Evolutionary conservation across 2,888 invertebrate species (phyloP).

Genomic region (Lypha dubia): DNA sequence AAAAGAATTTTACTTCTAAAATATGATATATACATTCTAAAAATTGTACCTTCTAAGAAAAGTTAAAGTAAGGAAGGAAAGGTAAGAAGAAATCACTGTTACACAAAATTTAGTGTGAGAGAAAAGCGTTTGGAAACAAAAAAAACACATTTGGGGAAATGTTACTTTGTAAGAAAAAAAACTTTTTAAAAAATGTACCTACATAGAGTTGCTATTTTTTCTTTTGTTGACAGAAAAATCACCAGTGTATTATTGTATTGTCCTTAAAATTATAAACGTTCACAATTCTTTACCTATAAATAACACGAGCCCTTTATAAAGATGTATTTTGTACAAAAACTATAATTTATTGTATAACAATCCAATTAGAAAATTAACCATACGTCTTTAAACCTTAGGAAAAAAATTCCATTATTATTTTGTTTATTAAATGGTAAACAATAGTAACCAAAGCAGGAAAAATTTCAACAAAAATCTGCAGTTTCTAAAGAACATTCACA

Average conservation of each 20-base stretch:
- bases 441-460: not conserved
- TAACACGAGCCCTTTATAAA: not conserved
- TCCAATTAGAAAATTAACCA: constrained; percentile 17
- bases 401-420: constrained; percentile 16
- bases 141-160: too few species aligned
- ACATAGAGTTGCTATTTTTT: too few species aligned
- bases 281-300: not conserved
- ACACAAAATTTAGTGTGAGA: too few species aligned
- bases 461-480: constrained; percentile 9
- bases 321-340: not conserved
- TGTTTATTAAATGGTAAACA: constrained; percentile 12
- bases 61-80: too few species aligned
- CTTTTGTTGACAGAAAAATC: not conserved
- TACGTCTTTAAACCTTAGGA: not conserved
- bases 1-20: too few species aligned
- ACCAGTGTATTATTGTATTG: not conserved
- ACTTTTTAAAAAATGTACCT: too few species aligned
- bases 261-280: not conserved
- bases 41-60: too few species aligned
- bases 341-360: constrained; percentile 15
- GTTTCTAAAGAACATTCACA: not conserved
- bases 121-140: too few species aligned
- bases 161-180: too few species aligned
- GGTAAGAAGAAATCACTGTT: too few species aligned
- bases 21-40: too few species aligned